Percentiles rank a stretch among this genome's conserved stretches.
phyloP scores from a whole-genome alignment of 2,888 invertebrate genomes.

The Spatulosminthurus flaviceps region DNA sequence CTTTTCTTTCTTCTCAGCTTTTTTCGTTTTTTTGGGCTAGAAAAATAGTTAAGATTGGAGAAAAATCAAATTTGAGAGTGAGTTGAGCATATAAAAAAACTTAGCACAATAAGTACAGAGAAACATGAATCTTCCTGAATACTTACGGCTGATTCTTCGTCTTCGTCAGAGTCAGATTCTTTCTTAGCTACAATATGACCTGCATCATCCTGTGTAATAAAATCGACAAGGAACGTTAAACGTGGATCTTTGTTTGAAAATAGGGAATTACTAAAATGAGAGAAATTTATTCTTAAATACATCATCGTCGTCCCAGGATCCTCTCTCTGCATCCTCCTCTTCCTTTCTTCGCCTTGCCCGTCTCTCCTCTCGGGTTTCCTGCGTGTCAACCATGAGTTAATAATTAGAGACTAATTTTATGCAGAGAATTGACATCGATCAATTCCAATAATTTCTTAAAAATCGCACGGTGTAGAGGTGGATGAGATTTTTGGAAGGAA shows the following conservation, averaged over 20 bases:
- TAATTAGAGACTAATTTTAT: too few relatives aligned
- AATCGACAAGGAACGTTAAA: neutral
- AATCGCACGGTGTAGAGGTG: too few relatives aligned
- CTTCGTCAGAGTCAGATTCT: conserved; percentile 41
- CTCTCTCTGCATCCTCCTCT: conserved; percentile 31
- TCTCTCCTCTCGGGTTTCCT: conserved; percentile 55
- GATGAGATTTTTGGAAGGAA: too few relatives aligned
- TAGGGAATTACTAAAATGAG: neutral
- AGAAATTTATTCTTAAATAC: neutral
- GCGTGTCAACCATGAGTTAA: neutral
- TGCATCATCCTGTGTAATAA: conserved; percentile 32
- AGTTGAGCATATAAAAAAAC: too few relatives aligned
- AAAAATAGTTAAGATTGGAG: neutral
- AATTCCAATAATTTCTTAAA: too few relatives aligned
- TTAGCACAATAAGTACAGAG: too few relatives aligned
- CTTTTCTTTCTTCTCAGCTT: conserved; percentile 7
- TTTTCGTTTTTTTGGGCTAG: neutral
- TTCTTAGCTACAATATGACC: neutral
- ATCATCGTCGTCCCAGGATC: conserved; percentile 41
- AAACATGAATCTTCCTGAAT: too few relatives aligned
- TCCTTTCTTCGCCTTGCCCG: conserved; percentile 37
- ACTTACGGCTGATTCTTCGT: too few relatives aligned
- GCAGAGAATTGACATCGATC: too few relatives aligned
- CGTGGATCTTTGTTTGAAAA: neutral
- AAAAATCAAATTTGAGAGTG: too few relatives aligned